phyloP scores from a whole-genome alignment of 2,113 vertebrate species.

The Actinemys pallida region DNA sequence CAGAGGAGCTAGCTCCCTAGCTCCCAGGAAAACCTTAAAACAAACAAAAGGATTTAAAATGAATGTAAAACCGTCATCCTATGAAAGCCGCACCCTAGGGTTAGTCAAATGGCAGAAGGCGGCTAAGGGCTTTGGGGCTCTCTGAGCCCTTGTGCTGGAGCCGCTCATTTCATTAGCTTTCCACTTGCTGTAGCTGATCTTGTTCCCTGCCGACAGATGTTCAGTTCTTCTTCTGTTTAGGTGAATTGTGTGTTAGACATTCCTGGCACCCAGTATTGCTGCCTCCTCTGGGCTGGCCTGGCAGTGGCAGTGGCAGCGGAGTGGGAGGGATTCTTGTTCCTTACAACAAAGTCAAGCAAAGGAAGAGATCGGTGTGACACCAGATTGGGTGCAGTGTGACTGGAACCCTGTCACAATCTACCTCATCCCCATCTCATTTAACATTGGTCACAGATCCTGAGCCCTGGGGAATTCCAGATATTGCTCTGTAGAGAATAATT shows the following conservation, averaged over 20 bases:
- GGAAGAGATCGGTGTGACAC: background rate
- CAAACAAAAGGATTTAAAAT: too few relatives aligned
- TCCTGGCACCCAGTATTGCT: background rate
- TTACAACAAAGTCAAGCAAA: background rate
- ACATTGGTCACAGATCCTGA: background rate
- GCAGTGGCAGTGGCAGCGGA: background rate
- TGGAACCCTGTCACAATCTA: background rate
- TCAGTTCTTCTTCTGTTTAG: background rate
- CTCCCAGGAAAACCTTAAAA: too few relatives aligned
- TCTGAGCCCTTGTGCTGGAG: background rate
- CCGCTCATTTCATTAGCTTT: background rate
- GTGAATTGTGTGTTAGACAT: background rate
- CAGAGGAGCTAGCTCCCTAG: background rate
- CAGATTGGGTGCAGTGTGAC: background rate
- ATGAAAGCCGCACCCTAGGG: background rate
- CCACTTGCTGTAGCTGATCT: background rate
- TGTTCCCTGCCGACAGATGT: background rate
- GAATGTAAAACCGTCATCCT: background rate
- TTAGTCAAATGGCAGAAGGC: background rate
- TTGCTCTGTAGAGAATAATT: background rate
- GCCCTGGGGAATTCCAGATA: background rate
- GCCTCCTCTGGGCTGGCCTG: background rate
- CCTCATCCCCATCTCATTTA: background rate
- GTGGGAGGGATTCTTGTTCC: background rate
- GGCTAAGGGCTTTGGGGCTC: background rate